Percentiles rank a stretch among this genome's conserved stretches.
phyloP scores from a whole-genome alignment of 1,140 invertebrate species.

The Ostrea edulis region DNA sequence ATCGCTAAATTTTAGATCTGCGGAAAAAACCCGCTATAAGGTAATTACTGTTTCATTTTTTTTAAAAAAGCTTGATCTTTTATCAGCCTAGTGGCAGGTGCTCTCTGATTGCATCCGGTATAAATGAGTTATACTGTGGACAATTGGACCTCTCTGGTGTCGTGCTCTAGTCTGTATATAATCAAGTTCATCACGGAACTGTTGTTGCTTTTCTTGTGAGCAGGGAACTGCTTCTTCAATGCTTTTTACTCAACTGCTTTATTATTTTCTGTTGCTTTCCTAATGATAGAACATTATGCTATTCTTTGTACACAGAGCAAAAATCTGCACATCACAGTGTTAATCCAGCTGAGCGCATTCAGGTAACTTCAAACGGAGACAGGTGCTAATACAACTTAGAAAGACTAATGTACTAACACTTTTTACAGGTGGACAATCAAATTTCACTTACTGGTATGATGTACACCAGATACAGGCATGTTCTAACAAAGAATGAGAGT shows the following conservation, averaged over 20 bases:
- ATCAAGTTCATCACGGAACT: no score
- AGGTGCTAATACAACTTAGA: slow-evolving; percentile 16
- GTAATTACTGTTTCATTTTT: no score
- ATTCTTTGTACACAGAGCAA: slow-evolving; percentile 46
- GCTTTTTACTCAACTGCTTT: not conserved
- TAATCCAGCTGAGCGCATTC: slow-evolving; percentile 55
- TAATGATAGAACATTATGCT: not conserved
- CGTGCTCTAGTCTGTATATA: no score
- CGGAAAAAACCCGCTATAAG: no score
- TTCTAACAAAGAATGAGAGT: not conserved
- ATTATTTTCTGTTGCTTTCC: slow-evolving; percentile 1
- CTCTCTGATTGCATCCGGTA: no score
- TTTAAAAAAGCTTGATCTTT: no score
- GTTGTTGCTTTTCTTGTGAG: not conserved
- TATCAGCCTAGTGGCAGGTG: no score
- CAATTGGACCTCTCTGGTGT: no score
- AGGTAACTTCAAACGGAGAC: slow-evolving; percentile 48
- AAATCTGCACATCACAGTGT: slow-evolving; percentile 55
- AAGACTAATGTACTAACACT: not conserved
- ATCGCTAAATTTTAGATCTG: no score
- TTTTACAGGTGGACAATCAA: not conserved
- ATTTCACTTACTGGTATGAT: not conserved
- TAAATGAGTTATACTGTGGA: no score
- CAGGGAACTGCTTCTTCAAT: not conserved
- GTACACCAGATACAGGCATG: not conserved